Percentiles rank a stretch among this genome's conserved stretches.
Evolutionary conservation across 1,140 invertebrate species (phyloP).

Genomic region (Orchesella cincta): DNA sequence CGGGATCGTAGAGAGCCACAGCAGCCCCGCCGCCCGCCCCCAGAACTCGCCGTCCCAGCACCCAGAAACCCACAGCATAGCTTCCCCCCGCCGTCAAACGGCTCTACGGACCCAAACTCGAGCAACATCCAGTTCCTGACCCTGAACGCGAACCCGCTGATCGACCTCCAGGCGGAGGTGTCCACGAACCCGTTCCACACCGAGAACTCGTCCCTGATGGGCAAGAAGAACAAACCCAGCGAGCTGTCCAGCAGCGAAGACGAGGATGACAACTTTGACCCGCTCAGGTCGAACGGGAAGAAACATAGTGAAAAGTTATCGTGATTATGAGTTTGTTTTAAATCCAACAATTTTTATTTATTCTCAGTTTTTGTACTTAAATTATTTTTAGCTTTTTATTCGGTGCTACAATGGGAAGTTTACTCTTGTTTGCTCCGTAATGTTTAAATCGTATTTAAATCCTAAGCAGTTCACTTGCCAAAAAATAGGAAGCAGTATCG

Average conservation of each 20-base stretch:
- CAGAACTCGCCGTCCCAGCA: not conserved
- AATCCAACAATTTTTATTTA: too few relatives aligned
- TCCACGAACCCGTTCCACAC: not conserved
- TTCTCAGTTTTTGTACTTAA: too few relatives aligned
- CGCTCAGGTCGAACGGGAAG: not conserved
- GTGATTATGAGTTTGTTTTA: too few relatives aligned
- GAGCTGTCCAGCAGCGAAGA: not conserved
- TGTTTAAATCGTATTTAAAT: too few relatives aligned
- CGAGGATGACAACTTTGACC: slow-evolving; percentile 14
- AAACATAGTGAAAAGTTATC: not conserved
- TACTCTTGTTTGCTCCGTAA: too few relatives aligned
- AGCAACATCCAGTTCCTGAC: slow-evolving; percentile 10
- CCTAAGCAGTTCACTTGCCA: too few relatives aligned
- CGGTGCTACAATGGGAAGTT: too few relatives aligned
- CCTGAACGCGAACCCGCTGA: not conserved
- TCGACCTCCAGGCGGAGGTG: slow-evolving; percentile 2
- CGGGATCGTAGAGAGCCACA: too few relatives aligned
- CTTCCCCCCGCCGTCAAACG: not conserved
- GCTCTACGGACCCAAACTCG: not conserved
- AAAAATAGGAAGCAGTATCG: too few relatives aligned
- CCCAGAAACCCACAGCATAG: not conserved
- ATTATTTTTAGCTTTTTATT: too few relatives aligned
- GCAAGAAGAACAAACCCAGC: not conserved
- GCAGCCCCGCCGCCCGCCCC: not conserved
- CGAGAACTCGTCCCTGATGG: not conserved